Evolutionary conservation across 2,797 vertebrate genomes (phyloP).

Genomic region (Phataginus tricuspis): DNA sequence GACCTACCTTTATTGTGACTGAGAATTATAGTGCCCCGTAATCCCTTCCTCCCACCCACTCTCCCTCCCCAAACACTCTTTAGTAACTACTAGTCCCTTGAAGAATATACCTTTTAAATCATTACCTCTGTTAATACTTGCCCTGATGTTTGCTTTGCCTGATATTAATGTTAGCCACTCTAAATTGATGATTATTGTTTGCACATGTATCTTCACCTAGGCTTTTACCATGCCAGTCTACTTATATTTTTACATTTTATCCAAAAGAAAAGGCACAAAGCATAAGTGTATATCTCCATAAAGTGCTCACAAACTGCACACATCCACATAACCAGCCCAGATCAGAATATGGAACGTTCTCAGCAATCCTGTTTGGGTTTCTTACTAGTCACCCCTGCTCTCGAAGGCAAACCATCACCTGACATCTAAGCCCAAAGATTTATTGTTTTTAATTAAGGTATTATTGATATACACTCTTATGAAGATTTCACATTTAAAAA

Average conservation of each 20-base stretch:
- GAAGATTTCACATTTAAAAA: too few species aligned
- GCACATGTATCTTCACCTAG: not conserved
- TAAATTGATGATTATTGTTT: not conserved
- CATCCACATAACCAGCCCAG: not conserved
- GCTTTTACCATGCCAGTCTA: not conserved
- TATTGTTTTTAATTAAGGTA: not conserved
- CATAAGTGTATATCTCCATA: not conserved
- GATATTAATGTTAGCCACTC: not conserved
- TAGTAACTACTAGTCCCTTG: not conserved
- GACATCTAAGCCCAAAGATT: not conserved
- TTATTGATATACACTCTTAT: too few species aligned
- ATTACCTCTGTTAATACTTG: not conserved
- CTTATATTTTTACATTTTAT: not conserved
- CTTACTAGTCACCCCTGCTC: not conserved
- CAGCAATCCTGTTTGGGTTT: not conserved
- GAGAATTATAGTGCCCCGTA: too few species aligned
- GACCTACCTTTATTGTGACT: too few species aligned
- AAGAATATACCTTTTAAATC: constrained; percentile 16
- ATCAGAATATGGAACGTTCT: not conserved
- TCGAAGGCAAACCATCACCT: not conserved
- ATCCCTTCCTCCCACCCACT: too few species aligned
- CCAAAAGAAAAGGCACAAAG: not conserved
- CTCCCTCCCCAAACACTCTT: too few species aligned
- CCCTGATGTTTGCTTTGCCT: not conserved
- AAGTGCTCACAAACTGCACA: not conserved